A percentile compares a stretch with the other conserved stretches of the same genome.
Conservation (phyloP, 2,888 invertebrate genomes). For the Vandiemenella viatica region DNA sequence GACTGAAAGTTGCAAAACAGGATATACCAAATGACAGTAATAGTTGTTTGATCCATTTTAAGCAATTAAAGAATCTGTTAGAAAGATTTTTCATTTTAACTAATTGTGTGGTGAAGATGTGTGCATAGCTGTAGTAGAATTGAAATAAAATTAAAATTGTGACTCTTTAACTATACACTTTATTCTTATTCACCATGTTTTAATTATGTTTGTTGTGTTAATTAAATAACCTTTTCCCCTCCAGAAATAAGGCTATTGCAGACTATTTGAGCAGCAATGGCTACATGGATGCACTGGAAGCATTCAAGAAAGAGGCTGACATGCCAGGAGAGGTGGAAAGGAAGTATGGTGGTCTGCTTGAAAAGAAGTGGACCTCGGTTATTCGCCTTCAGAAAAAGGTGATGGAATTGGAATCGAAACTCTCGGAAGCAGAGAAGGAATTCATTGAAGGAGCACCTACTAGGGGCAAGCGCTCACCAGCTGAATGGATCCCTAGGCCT, state of each 20-base stretch:
- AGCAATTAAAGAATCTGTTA: too few relatives aligned
- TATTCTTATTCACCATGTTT: too few relatives aligned
- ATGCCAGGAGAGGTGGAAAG: slow-evolving; percentile 91
- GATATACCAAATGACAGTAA: too few relatives aligned
- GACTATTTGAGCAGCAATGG: slow-evolving; percentile 97
- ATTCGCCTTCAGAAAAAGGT: slow-evolving; percentile 98
- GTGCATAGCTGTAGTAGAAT: too few relatives aligned
- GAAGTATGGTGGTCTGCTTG: slow-evolving; percentile 89
- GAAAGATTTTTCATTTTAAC: too few relatives aligned
- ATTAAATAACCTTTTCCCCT: too few relatives aligned
- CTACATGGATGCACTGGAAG: slow-evolving; percentile 86
- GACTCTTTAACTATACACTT: too few relatives aligned
- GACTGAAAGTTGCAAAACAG: too few relatives aligned
- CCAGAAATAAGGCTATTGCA: slow-evolving; percentile 98
- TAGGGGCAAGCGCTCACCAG: slow-evolving; percentile 87
- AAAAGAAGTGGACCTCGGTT: slow-evolving; percentile 99
- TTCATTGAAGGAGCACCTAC: slow-evolving; percentile 92
- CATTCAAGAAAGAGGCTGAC: slow-evolving; percentile 95
- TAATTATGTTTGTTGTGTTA: too few relatives aligned
- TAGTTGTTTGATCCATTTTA: too few relatives aligned
- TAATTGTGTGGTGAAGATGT: too few relatives aligned
- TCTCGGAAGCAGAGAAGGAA: slow-evolving; percentile 93
- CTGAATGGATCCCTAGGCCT: slow-evolving; percentile 98
- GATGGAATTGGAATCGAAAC: slow-evolving; percentile 94
- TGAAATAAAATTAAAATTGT: too few relatives aligned